Percentiles rank a stretch among this genome's conserved stretches.
Conservation (phyloP, 2,888 invertebrate species). For the Drosophila neotestacea region DNA sequence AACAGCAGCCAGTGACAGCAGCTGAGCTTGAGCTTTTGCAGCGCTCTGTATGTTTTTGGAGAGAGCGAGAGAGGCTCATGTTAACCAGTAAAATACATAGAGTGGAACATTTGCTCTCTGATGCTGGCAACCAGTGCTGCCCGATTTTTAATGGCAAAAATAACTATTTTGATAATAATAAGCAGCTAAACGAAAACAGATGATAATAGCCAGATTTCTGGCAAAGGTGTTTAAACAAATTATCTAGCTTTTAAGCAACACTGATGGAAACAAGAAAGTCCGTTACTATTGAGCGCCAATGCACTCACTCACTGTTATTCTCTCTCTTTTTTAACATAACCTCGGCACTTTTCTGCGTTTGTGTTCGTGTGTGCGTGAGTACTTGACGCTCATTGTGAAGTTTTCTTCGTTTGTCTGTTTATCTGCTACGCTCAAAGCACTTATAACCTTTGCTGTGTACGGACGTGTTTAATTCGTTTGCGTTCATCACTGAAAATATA, state of each 20-base stretch:
- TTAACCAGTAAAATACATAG: background rate
- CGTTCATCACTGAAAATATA: constrained; percentile 14
- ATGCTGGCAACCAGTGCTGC: background rate
- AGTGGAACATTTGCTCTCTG: background rate
- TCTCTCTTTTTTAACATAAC: constrained; percentile 1
- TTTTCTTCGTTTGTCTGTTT: constrained; percentile 49
- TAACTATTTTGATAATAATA: no score
- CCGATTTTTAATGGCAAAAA: no score
- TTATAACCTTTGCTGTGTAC: constrained; percentile 65
- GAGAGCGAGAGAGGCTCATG: constrained; percentile 15
- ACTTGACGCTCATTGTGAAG: constrained; percentile 25
- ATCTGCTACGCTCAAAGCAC: constrained; percentile 34
- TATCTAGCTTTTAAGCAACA: background rate
- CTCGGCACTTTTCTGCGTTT: background rate
- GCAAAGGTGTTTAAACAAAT: no score
- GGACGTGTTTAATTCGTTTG: constrained; percentile 54
- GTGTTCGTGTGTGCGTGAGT: constrained; percentile 4
- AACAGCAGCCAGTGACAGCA: constrained; percentile 25
- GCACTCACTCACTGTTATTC: constrained; percentile 35
- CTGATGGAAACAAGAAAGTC: background rate
- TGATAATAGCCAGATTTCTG: no score
- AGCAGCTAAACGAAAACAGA: no score
- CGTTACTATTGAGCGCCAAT: background rate
- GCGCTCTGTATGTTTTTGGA: constrained; percentile 25
- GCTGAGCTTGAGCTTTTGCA: constrained; percentile 46